A percentile compares a stretch with the other conserved stretches of the same genome.
Conservation (phyloP, 2,888 invertebrate genomes). For the Cataglyphis albicans region DNA sequence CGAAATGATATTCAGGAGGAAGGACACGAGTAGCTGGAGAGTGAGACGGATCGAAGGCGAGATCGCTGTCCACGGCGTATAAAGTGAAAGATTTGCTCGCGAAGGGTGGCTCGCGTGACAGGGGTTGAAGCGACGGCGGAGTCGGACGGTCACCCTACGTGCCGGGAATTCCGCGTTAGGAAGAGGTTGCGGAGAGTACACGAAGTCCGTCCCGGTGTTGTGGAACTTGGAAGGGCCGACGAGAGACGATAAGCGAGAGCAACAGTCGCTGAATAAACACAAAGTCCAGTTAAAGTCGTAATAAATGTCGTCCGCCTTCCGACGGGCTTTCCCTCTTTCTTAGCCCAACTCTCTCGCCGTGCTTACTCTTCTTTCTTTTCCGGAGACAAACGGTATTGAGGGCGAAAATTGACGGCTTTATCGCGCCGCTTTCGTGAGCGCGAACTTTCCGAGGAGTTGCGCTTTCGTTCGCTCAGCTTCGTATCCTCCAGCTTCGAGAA, state of each 20-base stretch:
- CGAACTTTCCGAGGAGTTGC: slow-evolving; percentile 72
- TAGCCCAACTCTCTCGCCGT: slow-evolving; percentile 57
- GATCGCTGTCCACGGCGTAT: slow-evolving; percentile 84
- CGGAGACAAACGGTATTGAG: slow-evolving; percentile 80
- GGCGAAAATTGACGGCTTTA: slow-evolving; percentile 83
- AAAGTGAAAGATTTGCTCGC: slow-evolving; percentile 84
- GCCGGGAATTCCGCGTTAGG: slow-evolving; percentile 76
- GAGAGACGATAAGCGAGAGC: slow-evolving; percentile 76
- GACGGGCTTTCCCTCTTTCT: slow-evolving; percentile 73
- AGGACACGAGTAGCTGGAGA: slow-evolving; percentile 59
- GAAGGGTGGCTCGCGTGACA: slow-evolving; percentile 75
- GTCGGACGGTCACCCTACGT: slow-evolving; percentile 81
- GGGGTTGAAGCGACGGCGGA: slow-evolving; percentile 78
- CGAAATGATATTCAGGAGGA: slow-evolving; percentile 82
- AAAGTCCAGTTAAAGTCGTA: slow-evolving; percentile 85
- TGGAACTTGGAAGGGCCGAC: slow-evolving; percentile 47
- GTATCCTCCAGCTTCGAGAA: slow-evolving; percentile 60
- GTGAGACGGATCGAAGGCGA: slow-evolving; percentile 34
- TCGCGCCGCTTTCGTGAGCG: slow-evolving; percentile 76
- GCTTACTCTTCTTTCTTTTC: slow-evolving; percentile 78
- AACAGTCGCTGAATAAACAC: slow-evolving; percentile 86
- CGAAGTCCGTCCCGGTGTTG: slow-evolving; percentile 62
- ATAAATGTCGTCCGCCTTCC: slow-evolving; percentile 84
- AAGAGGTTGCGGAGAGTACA: slow-evolving; percentile 59
- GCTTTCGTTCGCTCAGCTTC: slow-evolving; percentile 67